phyloP scores from a whole-genome alignment of 2,888 invertebrate genomes.

The Sycophila texana region DNA sequence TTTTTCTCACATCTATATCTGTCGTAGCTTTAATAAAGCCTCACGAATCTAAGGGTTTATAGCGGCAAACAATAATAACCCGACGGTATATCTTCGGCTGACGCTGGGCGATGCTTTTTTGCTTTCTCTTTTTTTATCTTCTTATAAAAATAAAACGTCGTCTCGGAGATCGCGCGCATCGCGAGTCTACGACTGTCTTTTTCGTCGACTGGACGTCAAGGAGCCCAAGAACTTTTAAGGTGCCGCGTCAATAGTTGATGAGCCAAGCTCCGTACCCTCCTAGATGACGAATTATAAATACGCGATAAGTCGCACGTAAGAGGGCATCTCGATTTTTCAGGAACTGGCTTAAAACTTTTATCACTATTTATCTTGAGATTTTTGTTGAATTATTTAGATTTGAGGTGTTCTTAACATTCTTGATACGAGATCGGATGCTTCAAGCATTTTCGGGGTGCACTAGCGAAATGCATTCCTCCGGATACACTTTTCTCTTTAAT shows the following conservation, averaged over 20 bases:
- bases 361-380: background rate
- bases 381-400: no score
- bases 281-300: conserved; percentile 14
- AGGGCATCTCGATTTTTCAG: no score
- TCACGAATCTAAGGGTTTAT: background rate
- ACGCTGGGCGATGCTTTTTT: background rate
- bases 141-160: background rate
- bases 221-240: conserved; percentile 17
- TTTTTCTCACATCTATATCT: background rate
- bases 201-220: background rate
- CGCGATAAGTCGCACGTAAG: background rate
- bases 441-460: no score
- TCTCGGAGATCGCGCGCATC: background rate
- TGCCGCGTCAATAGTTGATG: conserved; percentile 20
- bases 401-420: no score
- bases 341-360: background rate
- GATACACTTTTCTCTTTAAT: no score
- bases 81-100: background rate
- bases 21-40: background rate
- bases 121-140: background rate
- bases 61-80: conserved; percentile 12
- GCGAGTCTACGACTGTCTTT: background rate
- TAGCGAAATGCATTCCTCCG: no score
- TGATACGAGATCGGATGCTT: no score
- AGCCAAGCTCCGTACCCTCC: no score